Evolutionary conservation across 2,888 invertebrate genomes (phyloP), one percentile per base, ranked within the genome.

Genomic region (Morpho deidamia): DNA sequence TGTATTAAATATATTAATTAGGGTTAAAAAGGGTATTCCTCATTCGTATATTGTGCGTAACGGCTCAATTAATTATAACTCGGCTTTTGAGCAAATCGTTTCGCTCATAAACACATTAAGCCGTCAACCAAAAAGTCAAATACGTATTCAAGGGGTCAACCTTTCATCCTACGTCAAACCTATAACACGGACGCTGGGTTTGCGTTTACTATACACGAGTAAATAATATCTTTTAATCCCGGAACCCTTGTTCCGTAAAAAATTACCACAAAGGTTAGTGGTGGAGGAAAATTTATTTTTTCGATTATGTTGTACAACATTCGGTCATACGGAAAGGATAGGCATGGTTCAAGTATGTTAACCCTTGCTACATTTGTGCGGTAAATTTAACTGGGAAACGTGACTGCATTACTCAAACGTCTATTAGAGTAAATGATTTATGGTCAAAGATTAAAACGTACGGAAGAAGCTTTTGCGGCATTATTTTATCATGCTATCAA

Each of bases 361-460:
- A 58, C 66, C 62, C 55, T 59, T 49, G 53, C 58, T 62, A 56
- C 58, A 59, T 63, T 64, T 60, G 58, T 50, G 47, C 56, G 58
- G 54, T 51, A 57, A 58, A 61, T 65, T 66, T 56, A 60, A 62
- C 60, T 57, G 41, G 45, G 49, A 55, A 50, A 63, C 59, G 60
- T 66, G 62, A 61, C 61, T 64, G 56, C 53, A 48, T 50, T 56
- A 56, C 56, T 32, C 37, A 43, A 56, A 56, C 44, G 40, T 44
- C 41, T 58, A 50, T 51, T 53, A 46, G 44, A 51, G 46, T 52
- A 57, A 52, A 43, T 49, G 56, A 56, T 56, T 59, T 51, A 56
- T 23, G 23, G 3, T 9, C 76, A 71, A 73, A 83, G 81, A 83
- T 85, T 86, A 85, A 84, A 83, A 84, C 76, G 82, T 83, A 81